phyloP scores from a whole-genome alignment of 2,113 vertebrate genomes.

The Agapornis roseicollis region DNA sequence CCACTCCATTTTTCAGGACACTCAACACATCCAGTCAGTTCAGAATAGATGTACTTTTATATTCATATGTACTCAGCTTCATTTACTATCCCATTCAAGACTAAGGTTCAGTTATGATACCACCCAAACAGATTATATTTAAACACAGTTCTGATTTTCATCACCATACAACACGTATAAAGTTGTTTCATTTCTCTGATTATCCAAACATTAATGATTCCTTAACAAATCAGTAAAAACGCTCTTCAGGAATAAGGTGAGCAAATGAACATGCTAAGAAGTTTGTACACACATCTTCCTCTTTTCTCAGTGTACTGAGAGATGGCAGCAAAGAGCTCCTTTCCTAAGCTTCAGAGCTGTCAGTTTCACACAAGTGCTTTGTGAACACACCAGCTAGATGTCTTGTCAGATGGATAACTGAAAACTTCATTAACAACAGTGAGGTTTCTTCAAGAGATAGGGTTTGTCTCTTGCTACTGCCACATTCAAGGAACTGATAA shows the following conservation, averaged over 20 bases:
- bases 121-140: background rate
- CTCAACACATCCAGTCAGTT: background rate
- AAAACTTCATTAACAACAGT: background rate
- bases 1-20: background rate
- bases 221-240: background rate
- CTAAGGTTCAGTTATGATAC: background rate
- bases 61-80: background rate
- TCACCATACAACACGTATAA: background rate
- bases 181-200: background rate
- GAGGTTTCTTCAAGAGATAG: background rate
- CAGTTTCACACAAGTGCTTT: background rate
- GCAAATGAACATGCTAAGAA: background rate
- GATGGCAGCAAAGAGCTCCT: constrained; percentile 41
- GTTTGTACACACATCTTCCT: background rate
- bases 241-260: background rate
- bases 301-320: background rate
- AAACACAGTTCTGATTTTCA: background rate
- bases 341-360: background rate
- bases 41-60: background rate
- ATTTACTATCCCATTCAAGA: background rate
- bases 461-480: background rate
- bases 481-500: background rate
- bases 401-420: background rate
- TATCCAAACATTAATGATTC: background rate
- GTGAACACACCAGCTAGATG: background rate